Base-by-base conservation (phyloP, 2,113 vertebrate genomes). In the Okapia johnstoni region DNA sequence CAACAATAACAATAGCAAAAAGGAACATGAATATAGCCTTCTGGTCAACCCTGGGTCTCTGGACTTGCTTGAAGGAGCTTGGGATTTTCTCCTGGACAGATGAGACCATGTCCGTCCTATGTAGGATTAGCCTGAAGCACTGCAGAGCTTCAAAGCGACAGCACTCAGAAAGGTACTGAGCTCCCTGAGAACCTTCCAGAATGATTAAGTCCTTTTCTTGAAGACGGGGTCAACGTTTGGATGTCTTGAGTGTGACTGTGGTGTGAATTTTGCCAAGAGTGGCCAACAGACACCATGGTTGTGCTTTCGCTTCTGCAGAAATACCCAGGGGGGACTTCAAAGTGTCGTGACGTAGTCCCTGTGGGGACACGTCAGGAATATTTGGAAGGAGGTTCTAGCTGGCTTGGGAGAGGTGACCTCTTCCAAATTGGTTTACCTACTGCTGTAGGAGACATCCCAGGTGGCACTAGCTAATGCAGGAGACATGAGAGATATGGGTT, bases 51-150 rank as follows among this genome's bases (percentile, higher is more conserved):
- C 10, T 30, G 0, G 10, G 46, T 25, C 25, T 33, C 25, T 48
- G 70, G 36, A 43, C 4, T n/a, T 21, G 15, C 43, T 25, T 7
- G 2, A 23, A 3, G 36, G 52, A 19, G 11, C 3, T 54, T 15
- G 0, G n/a, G 12, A 15, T 4, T 17, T 8, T 3, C 7, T 17
- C 46, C 30, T 13, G 4, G 33, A 0, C 10, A 6, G 60, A 16
- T 17, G 57, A 54, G 2, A 2, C 25, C 4, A 2, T 2, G 0
- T 30, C 1, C 1, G 0, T 52, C 48, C 88, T 8, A 1, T 0
- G 0, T 12, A 4, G n/a, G 11, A 3, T 46, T 36, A 13, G 5
- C 25, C 6, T 36, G 10, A 40, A 2, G 11, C 28, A 2, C 43
- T 12, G 50, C 23, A 21, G 1, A 11, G 6, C 73, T 50, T 26